Percentiles rank a stretch among this genome's conserved stretches.
phyloP scores from a whole-genome alignment of 2,113 vertebrate genomes.

The Oreocharis arfaki region DNA sequence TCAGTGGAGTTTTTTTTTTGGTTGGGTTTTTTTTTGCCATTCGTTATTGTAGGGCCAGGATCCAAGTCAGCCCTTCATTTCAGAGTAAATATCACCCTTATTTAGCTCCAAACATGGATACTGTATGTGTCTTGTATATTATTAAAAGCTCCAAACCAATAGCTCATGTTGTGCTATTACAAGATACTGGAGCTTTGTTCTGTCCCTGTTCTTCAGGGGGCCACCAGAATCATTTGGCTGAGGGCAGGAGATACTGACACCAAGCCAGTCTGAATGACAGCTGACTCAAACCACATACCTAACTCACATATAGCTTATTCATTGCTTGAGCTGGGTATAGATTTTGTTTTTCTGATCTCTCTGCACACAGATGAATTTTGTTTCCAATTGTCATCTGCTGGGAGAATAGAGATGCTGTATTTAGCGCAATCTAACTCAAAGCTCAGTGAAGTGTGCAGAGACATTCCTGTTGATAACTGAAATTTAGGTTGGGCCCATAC shows the following conservation, averaged over 20 bases:
- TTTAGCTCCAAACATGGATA: neutral
- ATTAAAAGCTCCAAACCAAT: neutral
- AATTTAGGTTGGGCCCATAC: neutral
- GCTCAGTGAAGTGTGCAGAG: neutral
- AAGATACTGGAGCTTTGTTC: neutral
- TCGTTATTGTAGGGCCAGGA: neutral
- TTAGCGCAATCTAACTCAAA: conserved; percentile 12
- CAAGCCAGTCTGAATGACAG: neutral
- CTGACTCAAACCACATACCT: neutral
- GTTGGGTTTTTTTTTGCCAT: neutral
- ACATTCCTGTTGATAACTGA: neutral
- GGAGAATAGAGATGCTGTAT: neutral
- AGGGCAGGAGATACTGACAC: neutral
- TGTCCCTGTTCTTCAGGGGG: neutral
- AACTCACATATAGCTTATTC: neutral
- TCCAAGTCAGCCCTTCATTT: neutral
- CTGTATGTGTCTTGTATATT: neutral
- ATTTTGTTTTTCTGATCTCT: conserved; percentile 5
- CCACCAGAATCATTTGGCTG: neutral
- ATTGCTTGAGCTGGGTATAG: neutral
- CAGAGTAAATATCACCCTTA: neutral
- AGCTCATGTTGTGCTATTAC: neutral
- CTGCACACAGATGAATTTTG: neutral
- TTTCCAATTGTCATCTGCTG: neutral
- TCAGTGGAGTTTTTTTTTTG: neutral